These are phyloP conservation scores for Drosophila repleta DNA, from an alignment of 1,140 invertebrate genomes.

Conservation along the genomic window DNA sequence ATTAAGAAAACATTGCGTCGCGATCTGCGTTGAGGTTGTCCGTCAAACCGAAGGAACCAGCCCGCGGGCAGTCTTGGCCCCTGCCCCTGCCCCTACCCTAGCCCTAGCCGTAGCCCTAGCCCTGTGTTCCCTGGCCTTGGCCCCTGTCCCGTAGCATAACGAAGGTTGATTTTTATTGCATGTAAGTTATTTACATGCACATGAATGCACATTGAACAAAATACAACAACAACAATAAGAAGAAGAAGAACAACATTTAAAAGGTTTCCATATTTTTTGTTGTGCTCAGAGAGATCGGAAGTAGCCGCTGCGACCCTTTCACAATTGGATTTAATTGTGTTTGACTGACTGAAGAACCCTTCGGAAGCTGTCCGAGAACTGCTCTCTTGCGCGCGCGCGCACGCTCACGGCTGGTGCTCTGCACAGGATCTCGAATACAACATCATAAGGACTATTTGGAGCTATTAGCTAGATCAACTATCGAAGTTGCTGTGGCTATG, in stretches of 20 bases:
- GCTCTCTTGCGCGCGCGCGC: neutral
- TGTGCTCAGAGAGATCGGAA: neutral
- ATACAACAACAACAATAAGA: no score
- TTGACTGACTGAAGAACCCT: neutral
- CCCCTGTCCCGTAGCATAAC: constrained; percentile 38
- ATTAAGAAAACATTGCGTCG: constrained; percentile 64
- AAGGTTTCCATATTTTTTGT: constrained; percentile 4
- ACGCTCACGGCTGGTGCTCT: no score
- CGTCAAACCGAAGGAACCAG: constrained; percentile 40
- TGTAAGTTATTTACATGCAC: constrained; percentile 61
- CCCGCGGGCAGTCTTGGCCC: constrained; percentile 15
- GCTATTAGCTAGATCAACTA: no score
- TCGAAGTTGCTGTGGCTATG: no score
- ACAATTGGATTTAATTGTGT: constrained; percentile 40
- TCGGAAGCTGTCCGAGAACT: neutral
- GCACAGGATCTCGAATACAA: no score
- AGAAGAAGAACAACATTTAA: constrained; percentile 4
- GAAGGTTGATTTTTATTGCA: constrained; percentile 62
- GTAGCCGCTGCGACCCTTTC: constrained; percentile 12
- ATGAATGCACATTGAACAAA: constrained; percentile 51
- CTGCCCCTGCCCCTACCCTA: neutral
- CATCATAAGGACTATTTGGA: no score
- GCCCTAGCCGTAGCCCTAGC: no score
- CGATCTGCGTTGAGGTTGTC: constrained; percentile 40
- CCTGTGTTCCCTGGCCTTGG: neutral